Base-by-base conservation (phyloP, 2,888 invertebrate genomes). In the Luperina testacea region DNA sequence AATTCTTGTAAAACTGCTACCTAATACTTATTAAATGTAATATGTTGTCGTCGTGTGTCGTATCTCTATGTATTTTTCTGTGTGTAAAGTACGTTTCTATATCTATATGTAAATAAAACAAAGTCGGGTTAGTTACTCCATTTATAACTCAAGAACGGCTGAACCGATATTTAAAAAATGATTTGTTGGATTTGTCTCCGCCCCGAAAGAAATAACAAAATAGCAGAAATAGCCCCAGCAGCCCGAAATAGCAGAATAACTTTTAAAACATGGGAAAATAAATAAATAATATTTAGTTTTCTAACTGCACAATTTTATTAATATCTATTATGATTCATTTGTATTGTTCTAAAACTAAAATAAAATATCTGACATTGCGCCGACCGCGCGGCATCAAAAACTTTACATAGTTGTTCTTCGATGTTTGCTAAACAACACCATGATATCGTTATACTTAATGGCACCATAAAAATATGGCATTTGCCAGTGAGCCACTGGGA, bases 401-500 rank as follows among this genome's bases (percentile, higher is more conserved):
- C 61, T 48, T 59, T 45, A 61, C 17, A 63, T 51, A 57, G 45
- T 59, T 78, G 65, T 38, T 53, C 75, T 11, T 42, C 20, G 7
- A 67, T 81, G 65, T 79, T 84, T 80, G 63, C 72, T 67, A 67
- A 63, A 27, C 73, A 45, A 73, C 70, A 63, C 67, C 76, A 80
- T 77, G 53, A 82, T 83, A 77, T 79, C 78, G 70, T 83, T 84
- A 79, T 80, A 83, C 63, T 74, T 82, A 90, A 91, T 90, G 90
- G 90, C 90, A 86, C 90, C 90, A 92, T 92, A 90, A 93, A 91
- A 91, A 90, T 84, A 87, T 78, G 84, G 79, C 86, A 89, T 88
- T 85, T 83, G 77, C 85, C 82, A 82, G 81, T 59, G 73, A 70
- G 69, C 73, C 45, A 73, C 69, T 84, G 84, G 85, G 87, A 84